Evolutionary conservation across 2,888 invertebrate genomes (phyloP), one percentile per base, ranked within the genome.

Genomic region (Embidobia sp.): DNA sequence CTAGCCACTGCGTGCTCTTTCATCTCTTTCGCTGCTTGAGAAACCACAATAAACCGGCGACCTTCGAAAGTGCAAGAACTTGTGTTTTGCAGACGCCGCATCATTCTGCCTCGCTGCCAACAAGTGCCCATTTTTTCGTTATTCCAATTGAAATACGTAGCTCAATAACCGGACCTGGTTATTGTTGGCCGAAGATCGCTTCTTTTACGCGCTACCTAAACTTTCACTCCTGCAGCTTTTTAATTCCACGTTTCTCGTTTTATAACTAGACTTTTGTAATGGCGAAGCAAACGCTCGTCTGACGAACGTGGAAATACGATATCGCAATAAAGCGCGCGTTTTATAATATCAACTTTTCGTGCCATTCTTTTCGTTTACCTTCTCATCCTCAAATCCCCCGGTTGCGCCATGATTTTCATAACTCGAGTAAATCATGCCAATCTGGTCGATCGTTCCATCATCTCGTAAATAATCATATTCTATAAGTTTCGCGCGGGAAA

Each of bases 21-120:
- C 72, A 70, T 61, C 78, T 74, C 78, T 46, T 70, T 67, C 61
- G 64, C 73, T 61, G 59, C 67, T 70, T 55, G 67, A 57, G 73
- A 77, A 77, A 64, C 74, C 61, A 59, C 67, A 77, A 79, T 77
- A 77, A 77, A 74, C 70, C 57, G 22, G 33, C 64, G 72, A 74
- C 79, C 79, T 79, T 74, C 76, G 70, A 74, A 74, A 77, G 77
- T 70, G 77, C 77, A 70, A 79, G 75, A 79, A 79, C 77, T 79
- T 59, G 67, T 67, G 79, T 74, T 79, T 78, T 57, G 70, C 75
- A 67, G 78, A 78, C 72, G 63, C 72, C 53, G 63, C 44, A 66
- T 70, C 66, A 53, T 55, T 64, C 57, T 29, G 26, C 6, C 15
- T 27, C 19, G 33, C 40, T 11, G 44, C 46, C 37, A 49, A 61